phyloP scores from a whole-genome alignment of 2,888 invertebrate species.

The Melitaea athalia region DNA sequence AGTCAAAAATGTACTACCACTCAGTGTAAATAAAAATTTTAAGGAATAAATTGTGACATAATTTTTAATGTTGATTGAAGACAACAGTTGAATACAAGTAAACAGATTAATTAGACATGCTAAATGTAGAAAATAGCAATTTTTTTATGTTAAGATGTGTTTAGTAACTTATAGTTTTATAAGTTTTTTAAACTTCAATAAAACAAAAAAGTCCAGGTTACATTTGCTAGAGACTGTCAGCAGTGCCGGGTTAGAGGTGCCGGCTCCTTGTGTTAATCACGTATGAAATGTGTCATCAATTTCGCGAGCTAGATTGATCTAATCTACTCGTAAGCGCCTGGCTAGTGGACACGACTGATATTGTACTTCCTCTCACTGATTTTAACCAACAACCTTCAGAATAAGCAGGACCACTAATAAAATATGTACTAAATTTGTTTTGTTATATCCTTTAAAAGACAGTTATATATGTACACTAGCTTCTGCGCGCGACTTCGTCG shows the following conservation, averaged over 20 bases:
- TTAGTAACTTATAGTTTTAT: too few species aligned
- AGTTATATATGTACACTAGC: too few species aligned
- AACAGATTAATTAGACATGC: too few species aligned
- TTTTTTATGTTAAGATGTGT: too few species aligned
- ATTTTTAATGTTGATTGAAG: too few species aligned
- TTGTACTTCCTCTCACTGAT: slow-evolving; percentile 30
- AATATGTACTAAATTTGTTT: neutral
- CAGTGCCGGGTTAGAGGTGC: slow-evolving; percentile 56
- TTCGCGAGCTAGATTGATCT: slow-evolving; percentile 48
- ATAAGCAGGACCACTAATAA: neutral
- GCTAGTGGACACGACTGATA: slow-evolving; percentile 19
- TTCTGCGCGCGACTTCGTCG: too few species aligned
- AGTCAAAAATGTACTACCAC: too few species aligned
- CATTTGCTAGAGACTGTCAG: neutral
- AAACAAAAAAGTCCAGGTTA: neutral
- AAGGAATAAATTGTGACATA: too few species aligned
- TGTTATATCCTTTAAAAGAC: neutral
- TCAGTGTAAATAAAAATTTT: too few species aligned
- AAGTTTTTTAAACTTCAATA: neutral
- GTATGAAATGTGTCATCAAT: slow-evolving; percentile 68
- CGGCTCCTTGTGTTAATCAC: slow-evolving; percentile 53
- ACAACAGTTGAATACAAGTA: too few species aligned
- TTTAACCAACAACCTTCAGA: slow-evolving; percentile 16
- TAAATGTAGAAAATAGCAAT: too few species aligned
- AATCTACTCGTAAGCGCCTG: slow-evolving; percentile 30